phyloP scores from a whole-genome alignment of 2,797 vertebrate species.

The Lutjanus campechanus region DNA sequence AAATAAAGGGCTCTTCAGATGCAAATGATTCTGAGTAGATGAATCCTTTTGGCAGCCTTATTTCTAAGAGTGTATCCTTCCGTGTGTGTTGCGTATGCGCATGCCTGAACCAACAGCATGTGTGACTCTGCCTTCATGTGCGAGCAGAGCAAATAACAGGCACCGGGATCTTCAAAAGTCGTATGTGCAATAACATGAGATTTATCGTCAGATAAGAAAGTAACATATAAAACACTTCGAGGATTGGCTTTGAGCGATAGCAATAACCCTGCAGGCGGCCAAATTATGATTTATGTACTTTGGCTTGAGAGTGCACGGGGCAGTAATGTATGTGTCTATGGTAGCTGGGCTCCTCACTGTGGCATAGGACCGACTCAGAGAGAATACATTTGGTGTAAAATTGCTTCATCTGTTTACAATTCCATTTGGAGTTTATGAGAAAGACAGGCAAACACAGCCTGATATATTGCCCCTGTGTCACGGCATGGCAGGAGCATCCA shows the following conservation, averaged over 20 bases:
- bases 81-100: constrained; percentile 2
- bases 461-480: constrained; percentile 87
- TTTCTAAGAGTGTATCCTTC: not conserved
- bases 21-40: too few relatives aligned
- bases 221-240: constrained; percentile 75
- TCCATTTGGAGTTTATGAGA: constrained; percentile 86
- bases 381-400: constrained; percentile 84
- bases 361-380: constrained; percentile 67
- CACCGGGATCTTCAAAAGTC: constrained; percentile 53
- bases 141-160: constrained; percentile 62
- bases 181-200: constrained; percentile 78
- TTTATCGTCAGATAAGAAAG: constrained; percentile 82
- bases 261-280: constrained; percentile 81
- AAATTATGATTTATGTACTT: constrained; percentile 86
- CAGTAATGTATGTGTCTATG: constrained; percentile 74
- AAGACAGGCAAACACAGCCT: constrained; percentile 86
- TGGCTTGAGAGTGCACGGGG: constrained; percentile 73
- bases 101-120: constrained; percentile 12
- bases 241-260: constrained; percentile 82
- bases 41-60: too few relatives aligned
- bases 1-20: too few relatives aligned
- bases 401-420: constrained; percentile 88
- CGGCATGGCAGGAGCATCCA: constrained; percentile 86
- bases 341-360: constrained; percentile 60
- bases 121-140: constrained; percentile 23